These are phyloP conservation scores for Aromia moschata DNA, from an alignment of 2,888 invertebrate species.

Conservation along the genomic window DNA sequence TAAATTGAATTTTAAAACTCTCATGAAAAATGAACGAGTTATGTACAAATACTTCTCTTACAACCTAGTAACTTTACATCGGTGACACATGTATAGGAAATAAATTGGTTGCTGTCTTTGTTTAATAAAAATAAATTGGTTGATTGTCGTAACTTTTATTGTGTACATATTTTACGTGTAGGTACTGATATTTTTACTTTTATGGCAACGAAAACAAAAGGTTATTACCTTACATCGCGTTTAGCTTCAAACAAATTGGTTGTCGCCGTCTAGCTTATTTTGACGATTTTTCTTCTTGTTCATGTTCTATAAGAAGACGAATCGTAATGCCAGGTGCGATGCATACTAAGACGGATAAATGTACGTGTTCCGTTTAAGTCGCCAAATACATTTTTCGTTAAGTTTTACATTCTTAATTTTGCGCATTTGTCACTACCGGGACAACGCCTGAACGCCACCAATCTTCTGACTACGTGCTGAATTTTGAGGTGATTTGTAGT, in stretches of 20 bases:
- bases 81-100: no score
- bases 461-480: constrained; percentile 20
- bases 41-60: no score
- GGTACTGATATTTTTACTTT: no score
- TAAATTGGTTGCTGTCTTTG: no score
- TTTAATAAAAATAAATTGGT: no score
- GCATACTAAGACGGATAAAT: constrained; percentile 27
- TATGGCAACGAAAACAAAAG: no score
- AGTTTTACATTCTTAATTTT: constrained; percentile 28
- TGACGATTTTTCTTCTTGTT: not conserved
- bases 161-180: no score
- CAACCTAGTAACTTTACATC: no score
- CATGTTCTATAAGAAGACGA: constrained; percentile 20
- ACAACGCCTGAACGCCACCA: constrained; percentile 15
- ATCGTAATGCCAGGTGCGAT: constrained; percentile 24
- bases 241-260: not conserved
- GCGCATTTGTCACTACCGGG: constrained; percentile 22
- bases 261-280: not conserved
- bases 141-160: no score
- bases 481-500: constrained; percentile 24
- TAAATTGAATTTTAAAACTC: no score
- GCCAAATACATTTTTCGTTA: constrained; percentile 24
- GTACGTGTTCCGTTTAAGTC: constrained; percentile 27
- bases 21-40: no score
- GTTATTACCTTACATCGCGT: not conserved